A percentile compares a stretch with the other conserved stretches of the same genome.
These are phyloP conservation scores for Scolopax mira DNA, from an alignment of 2,113 vertebrate species.

Conservation along the genomic window DNA sequence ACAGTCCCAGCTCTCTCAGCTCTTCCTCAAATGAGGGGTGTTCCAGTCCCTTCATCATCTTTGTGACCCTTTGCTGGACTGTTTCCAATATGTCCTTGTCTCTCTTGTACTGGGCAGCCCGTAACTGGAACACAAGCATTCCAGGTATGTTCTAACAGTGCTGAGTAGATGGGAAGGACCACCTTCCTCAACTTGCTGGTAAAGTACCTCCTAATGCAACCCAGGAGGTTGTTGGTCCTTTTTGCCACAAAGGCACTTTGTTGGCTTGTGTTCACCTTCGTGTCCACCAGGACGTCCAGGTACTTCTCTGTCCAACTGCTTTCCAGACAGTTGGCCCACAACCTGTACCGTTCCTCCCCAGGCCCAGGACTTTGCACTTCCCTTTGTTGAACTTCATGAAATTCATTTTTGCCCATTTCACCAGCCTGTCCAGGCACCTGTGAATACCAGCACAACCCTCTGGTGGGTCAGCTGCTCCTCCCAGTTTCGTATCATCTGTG, in stretches of 20 bases:
- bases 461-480: neutral
- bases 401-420: neutral
- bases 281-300: neutral
- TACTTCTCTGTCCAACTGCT: neutral
- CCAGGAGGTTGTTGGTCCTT: neutral
- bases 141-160: neutral
- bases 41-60: neutral
- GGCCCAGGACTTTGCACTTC: neutral
- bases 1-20: neutral
- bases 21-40: neutral
- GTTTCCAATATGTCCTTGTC: neutral
- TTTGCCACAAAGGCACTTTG: neutral
- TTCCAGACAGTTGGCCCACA: neutral
- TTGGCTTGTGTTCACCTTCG: neutral
- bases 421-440: neutral
- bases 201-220: neutral
- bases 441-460: neutral
- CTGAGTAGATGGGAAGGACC: neutral
- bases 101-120: neutral
- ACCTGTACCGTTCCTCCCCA: neutral
- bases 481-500: neutral
- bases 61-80: neutral
- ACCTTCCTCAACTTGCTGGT: neutral
- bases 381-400: neutral
- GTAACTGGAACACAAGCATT: neutral